Conservation (phyloP, 2,888 invertebrate species). For the Strigamia transsilvanica region DNA sequence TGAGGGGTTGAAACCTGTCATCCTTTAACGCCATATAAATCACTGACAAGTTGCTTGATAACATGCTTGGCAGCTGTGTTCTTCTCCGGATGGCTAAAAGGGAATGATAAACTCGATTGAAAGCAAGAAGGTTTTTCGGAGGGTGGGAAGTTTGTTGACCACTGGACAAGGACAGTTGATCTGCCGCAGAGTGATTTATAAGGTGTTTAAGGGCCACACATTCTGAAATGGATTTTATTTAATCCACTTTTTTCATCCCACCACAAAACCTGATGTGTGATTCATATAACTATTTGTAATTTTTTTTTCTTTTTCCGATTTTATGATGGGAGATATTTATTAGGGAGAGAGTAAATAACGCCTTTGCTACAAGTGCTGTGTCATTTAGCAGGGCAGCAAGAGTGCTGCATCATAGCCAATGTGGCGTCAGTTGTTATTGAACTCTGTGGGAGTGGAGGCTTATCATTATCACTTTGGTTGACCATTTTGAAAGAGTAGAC, state of each 20-base stretch:
- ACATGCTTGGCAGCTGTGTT: slow-evolving; percentile 31
- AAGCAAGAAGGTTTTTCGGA: background rate
- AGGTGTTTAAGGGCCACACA: slow-evolving; percentile 18
- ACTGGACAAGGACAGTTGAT: background rate
- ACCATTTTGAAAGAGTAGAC: background rate
- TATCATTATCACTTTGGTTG: background rate
- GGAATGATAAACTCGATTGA: slow-evolving; percentile 35
- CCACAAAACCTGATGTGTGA: background rate
- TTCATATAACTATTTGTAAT: slow-evolving; percentile 10
- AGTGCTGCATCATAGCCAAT: slow-evolving; percentile 7
- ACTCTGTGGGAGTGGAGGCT: background rate
- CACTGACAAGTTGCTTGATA: slow-evolving; percentile 38
- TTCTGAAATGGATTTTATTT: background rate
- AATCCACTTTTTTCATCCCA: background rate
- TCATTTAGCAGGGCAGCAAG: background rate
- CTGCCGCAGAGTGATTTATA: background rate
- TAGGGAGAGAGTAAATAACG: slow-evolving; percentile 8
- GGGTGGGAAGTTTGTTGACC: slow-evolving; percentile 15
- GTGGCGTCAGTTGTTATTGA: slow-evolving; percentile 27
- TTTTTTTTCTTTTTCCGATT: background rate
- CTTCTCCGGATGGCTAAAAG: background rate
- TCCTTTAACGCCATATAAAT: slow-evolving; percentile 33
- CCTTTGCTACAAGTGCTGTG: slow-evolving; percentile 19
- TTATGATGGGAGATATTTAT: slow-evolving; percentile 7
- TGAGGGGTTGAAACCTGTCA: slow-evolving; percentile 38